Percentiles rank a stretch among this genome's conserved stretches.
Conservation (phyloP, 2,888 invertebrate genomes). For the Kryphioiulus occultus region DNA sequence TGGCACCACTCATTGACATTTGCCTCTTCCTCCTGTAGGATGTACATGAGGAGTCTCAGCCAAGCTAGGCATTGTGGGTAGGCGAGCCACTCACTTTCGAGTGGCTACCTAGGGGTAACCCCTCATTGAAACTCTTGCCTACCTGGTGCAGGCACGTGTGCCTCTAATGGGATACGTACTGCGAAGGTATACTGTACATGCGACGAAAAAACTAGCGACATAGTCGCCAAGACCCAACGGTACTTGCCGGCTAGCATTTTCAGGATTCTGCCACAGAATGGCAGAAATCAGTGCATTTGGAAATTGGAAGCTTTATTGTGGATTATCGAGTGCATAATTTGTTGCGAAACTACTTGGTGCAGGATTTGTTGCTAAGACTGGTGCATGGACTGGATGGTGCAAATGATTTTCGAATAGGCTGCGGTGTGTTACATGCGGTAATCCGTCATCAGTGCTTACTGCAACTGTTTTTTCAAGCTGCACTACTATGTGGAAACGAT, state of each 20-base stretch:
- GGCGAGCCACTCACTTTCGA: neutral
- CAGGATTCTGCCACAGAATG: too few relatives aligned
- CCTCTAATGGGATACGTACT: slow-evolving; percentile 7
- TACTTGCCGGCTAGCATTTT: neutral
- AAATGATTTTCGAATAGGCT: too few relatives aligned
- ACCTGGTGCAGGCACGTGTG: slow-evolving; percentile 25
- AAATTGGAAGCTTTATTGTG: too few relatives aligned
- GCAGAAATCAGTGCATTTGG: neutral
- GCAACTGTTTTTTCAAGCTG: too few relatives aligned
- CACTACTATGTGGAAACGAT: too few relatives aligned
- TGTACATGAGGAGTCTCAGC: neutral
- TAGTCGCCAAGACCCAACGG: neutral
- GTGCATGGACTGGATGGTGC: too few relatives aligned
- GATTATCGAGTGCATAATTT: too few relatives aligned
- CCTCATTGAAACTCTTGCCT: neutral
- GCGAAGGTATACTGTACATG: neutral
- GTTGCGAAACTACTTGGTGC: too few relatives aligned
- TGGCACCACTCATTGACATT: neutral
- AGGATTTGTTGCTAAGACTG: too few relatives aligned
- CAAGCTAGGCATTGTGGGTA: neutral
- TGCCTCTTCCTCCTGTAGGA: neutral
- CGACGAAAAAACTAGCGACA: neutral
- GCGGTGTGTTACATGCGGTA: too few relatives aligned
- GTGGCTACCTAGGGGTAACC: too few relatives aligned
- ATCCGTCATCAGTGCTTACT: too few relatives aligned